Base-by-base conservation (phyloP, 1,140 invertebrate genomes). In the Conus ventricosus region DNA sequence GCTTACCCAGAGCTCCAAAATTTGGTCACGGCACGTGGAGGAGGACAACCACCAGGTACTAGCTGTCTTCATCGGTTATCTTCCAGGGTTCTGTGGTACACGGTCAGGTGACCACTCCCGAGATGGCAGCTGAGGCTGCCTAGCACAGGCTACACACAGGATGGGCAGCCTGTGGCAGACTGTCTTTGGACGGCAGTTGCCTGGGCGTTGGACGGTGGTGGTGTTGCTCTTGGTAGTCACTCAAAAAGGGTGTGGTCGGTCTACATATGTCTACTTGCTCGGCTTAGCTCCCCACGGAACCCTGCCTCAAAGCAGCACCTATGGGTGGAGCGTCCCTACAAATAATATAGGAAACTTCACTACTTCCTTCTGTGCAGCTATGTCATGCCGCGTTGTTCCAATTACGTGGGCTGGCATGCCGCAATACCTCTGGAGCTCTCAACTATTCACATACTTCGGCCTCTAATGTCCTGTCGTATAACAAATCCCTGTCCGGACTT, bases 11-110 rank as follows among this genome's bases (percentile, higher is more conserved):
- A 97, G 87, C 97, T 93, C n/a, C 23, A 92, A 94, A 75, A 89
- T 91, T 85, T 94, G 94, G 92, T 92, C 88, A 94, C 93, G n/a
- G 91, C 92, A 17, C 98, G 98, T 93, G 97, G 97, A 54, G n/a
- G n/a, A n/a, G n/a, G 98, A 99, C 94, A n/a, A 98, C 98, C 3
- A 97, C 13, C 97, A 98, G 95, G 97, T 98, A 85, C 95, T 98
- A 80, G 97, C 88, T 20, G 92, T 98, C 11, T 97, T 96, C 88
- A 96, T 97, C n/a, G 98, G 98, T n/a, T 71, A 95, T 98, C 84
- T 96, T 97, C 81, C 95, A 96, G 13, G 98, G 97, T n/a, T n/a
- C 96, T 97, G 4, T 98, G 98, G 97, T 95, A 97, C 8, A 97
- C 94, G 97, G 93, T 96, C 97, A 25, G 97, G 97, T 76, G 95